Conservation (phyloP, 2,797 vertebrate species). For the Fringilla coelebs region DNA sequence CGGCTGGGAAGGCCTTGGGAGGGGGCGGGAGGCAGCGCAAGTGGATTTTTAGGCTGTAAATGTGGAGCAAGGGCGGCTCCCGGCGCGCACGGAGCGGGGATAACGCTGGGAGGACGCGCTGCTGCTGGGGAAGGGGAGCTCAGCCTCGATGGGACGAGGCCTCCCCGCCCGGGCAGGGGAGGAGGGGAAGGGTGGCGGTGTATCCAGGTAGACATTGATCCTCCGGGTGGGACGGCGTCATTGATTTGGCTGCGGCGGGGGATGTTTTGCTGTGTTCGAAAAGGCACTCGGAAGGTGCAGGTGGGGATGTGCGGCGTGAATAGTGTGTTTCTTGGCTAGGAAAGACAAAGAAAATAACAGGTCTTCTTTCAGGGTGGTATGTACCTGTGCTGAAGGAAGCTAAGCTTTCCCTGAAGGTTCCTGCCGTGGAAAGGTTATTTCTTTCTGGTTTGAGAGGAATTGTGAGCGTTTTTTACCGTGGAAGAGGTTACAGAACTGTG, state of each 20-base stretch:
- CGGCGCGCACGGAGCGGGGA: not conserved
- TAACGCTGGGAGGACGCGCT: not conserved
- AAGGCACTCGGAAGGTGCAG: not conserved
- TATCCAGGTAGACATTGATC: not conserved
- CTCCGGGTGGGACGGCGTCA: not conserved
- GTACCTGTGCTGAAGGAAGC: not conserved
- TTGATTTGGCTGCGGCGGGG: not conserved
- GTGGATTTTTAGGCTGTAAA: not conserved
- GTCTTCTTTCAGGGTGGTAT: not conserved
- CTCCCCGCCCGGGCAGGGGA: not conserved
- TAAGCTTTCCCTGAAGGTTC: not conserved
- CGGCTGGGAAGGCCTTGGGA: not conserved
- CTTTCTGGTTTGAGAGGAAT: not conserved
- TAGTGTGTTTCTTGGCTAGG: not conserved
- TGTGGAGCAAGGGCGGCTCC: conserved; percentile 20
- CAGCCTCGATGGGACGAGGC: not conserved
- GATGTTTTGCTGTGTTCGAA: not conserved
- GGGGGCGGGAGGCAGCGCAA: not conserved
- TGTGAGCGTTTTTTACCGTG: not conserved
- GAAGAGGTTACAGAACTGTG: not conserved
- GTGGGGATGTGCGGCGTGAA: not conserved
- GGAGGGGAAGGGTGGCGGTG: not conserved
- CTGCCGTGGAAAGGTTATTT: not conserved
- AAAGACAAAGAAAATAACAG: not conserved
- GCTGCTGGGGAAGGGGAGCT: not conserved